Conservation (phyloP, 2,797 vertebrate genomes). For the Hypotaenidia okinawae region DNA sequence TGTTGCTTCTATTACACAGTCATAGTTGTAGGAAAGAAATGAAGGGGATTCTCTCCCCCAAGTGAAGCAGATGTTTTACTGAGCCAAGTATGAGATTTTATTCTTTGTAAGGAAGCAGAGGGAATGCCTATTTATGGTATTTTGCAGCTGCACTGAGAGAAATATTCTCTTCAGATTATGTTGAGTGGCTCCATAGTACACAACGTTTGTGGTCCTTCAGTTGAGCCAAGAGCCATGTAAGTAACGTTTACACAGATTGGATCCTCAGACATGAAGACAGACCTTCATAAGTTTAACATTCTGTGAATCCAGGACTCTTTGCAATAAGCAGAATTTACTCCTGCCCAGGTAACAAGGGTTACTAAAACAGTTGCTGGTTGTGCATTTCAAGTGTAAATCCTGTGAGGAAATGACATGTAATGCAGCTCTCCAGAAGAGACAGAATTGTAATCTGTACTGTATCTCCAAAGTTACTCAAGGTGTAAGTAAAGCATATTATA, state of each 20-base stretch:
- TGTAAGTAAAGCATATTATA: background rate
- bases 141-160: conserved; percentile 56
- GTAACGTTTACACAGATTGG: background rate
- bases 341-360: background rate
- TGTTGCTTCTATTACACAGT: background rate
- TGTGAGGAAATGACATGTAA: background rate
- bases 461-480: background rate
- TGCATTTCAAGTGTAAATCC: background rate
- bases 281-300: background rate
- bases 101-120: conserved; percentile 29
- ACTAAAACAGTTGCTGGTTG: background rate
- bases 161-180: conserved; percentile 49
- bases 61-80: conserved; percentile 5
- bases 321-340: background rate
- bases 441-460: background rate
- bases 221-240: conserved; percentile 33
- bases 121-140: conserved; percentile 68
- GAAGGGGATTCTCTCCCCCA: conserved; percentile 22
- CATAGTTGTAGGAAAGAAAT: background rate
- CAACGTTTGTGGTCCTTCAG: conserved; percentile 52
- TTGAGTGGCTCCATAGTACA: conserved; percentile 45
- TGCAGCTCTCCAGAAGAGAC: background rate
- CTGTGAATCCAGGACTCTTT: background rate
- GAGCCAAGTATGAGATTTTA: conserved; percentile 41
- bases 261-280: background rate